Percentiles rank a stretch among this genome's conserved stretches.
phyloP scores from a whole-genome alignment of 2,113 vertebrate species.

The Rhabdomys dilectus region DNA sequence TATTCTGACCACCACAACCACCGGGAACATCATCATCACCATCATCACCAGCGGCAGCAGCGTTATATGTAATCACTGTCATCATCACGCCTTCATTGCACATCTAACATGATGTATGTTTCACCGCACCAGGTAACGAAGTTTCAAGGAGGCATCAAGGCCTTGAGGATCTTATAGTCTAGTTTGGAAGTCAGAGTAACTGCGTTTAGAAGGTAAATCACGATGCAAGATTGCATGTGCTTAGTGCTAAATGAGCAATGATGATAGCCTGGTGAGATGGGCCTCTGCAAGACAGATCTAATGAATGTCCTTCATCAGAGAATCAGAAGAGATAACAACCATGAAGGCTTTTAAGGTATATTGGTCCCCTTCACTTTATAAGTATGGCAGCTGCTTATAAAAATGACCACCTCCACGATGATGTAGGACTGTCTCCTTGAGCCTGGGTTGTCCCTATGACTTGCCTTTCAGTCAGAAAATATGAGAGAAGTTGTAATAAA shows the following conservation, averaged over 20 bases:
- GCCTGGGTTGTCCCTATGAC: neutral
- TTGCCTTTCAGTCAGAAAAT: neutral
- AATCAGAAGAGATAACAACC: conserved; percentile 3
- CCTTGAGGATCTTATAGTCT: conserved; percentile 71
- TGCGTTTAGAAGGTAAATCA: conserved; percentile 71
- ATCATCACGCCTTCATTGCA: conserved; percentile 53
- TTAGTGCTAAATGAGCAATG: conserved; percentile 59
- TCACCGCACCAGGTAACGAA: conserved; percentile 49
- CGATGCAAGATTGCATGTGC: conserved; percentile 45
- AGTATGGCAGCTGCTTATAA: neutral
- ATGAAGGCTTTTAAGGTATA: neutral
- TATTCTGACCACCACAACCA: neutral
- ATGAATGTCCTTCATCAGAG: neutral
- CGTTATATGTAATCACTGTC: neutral
- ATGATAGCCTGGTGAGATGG: conserved; percentile 49
- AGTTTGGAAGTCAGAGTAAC: conserved; percentile 61
- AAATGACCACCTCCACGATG: neutral
- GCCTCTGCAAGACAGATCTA: neutral
- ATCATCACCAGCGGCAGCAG: neutral
- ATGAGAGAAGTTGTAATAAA: neutral
- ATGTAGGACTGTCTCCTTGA: neutral
- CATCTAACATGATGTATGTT: conserved; percentile 54
- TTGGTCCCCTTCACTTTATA: conserved; percentile 9
- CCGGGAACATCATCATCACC: neutral
- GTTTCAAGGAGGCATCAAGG: conserved; percentile 71